A percentile compares a stretch with the other conserved stretches of the same genome.
Evolutionary conservation across 92 coral and sea anemone species (phyloP).

Genomic region (Zoanthus sansibaricus): DNA sequence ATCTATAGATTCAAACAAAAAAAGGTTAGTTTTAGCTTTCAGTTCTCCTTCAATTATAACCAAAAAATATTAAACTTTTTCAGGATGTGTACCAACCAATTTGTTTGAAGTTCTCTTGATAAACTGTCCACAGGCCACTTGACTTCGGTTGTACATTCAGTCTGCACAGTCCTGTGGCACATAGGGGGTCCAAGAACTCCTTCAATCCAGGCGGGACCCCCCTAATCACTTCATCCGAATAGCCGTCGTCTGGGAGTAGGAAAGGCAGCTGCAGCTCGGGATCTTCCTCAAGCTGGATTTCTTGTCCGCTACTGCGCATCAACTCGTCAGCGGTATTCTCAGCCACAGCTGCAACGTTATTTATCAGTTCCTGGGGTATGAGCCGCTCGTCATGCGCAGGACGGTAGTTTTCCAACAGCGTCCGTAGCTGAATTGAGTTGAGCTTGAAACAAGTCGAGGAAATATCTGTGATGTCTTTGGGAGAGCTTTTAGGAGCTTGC

Average conservation of each 20-base stretch:
- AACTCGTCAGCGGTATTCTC: slow-evolving; percentile 96
- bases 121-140: slow-evolving; percentile 95
- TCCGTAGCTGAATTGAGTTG: slow-evolving; percentile 90
- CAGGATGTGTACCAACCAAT: slow-evolving; percentile 51
- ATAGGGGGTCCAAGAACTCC: slow-evolving; percentile 93
- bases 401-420: slow-evolving; percentile 85
- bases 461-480: slow-evolving; percentile 78
- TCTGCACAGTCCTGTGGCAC: slow-evolving; percentile 87
- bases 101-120: slow-evolving; percentile 65
- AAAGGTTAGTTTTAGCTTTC: neutral
- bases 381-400: slow-evolving; percentile 89
- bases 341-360: slow-evolving; percentile 84
- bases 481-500: slow-evolving; percentile 92
- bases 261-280: slow-evolving; percentile 93
- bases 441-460: slow-evolving; percentile 95
- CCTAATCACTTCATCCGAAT: slow-evolving; percentile 93
- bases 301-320: slow-evolving; percentile 92
- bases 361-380: slow-evolving; percentile 73
- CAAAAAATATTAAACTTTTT: neutral
- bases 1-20: neutral
- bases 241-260: slow-evolving; percentile 95
- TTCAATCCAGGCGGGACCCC: slow-evolving; percentile 96
- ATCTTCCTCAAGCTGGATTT: slow-evolving; percentile 93
- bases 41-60: neutral
- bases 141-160: slow-evolving; percentile 86